These are phyloP conservation scores for Pomatorhinus ruficollis DNA, from an alignment of 2,113 vertebrate species.

Conservation along the genomic window DNA sequence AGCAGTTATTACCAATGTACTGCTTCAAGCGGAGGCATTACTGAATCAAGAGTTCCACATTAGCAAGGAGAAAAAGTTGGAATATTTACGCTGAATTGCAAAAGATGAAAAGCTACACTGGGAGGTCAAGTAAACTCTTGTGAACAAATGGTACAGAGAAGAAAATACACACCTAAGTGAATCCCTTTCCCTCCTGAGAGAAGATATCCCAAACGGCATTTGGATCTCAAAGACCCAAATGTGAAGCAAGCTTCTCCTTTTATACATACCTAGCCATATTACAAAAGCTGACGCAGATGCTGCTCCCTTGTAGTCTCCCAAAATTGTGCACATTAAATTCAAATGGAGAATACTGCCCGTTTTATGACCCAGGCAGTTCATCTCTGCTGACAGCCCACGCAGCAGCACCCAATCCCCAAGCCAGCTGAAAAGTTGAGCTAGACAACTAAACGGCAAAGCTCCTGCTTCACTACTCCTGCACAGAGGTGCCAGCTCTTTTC, in stretches of 20 bases:
- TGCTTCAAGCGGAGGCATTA: not conserved
- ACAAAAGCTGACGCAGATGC: not conserved
- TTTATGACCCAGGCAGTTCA: not conserved
- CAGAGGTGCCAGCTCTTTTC: not conserved
- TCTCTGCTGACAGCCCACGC: not conserved
- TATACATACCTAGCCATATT: not conserved
- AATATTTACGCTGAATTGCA: not conserved
- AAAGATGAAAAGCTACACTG: not conserved
- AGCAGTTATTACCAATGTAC: not conserved
- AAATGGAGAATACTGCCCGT: not conserved
- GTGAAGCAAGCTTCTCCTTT: not conserved
- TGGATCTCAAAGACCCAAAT: accelerated
- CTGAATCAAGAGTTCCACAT: not conserved
- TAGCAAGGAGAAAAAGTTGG: not conserved
- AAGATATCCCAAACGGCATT: not conserved
- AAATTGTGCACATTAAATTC: accelerated
- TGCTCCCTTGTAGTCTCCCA: accelerated
- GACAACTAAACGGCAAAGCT: not conserved
- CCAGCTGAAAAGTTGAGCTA: not conserved
- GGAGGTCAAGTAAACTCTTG: not conserved
- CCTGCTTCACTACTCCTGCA: not conserved
- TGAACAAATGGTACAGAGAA: not conserved
- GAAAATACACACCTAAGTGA: not conserved
- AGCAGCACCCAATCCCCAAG: not conserved
- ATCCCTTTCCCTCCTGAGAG: not conserved